A percentile compares a stretch with the other conserved stretches of the same genome.
Conservation (phyloP, 2,113 vertebrate genomes). For the Tautogolabrus adspersus region DNA sequence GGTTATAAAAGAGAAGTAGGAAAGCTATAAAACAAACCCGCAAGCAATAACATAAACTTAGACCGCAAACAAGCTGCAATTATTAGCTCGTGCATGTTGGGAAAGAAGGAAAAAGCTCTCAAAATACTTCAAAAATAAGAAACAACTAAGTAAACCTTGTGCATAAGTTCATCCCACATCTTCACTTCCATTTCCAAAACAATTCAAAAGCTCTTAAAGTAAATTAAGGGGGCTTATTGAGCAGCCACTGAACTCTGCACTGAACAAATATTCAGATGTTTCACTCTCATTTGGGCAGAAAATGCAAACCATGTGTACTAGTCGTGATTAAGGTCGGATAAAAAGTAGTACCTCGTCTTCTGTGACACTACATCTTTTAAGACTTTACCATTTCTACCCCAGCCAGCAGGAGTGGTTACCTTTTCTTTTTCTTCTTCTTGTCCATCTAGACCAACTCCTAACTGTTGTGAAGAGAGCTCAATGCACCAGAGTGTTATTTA, state of each 20-base stretch:
- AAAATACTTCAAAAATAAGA: constrained; percentile 2
- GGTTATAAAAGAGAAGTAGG: not conserved
- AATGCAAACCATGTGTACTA: constrained; percentile 63
- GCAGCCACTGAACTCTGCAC: not conserved
- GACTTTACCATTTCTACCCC: not conserved
- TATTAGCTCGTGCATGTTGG: constrained; percentile 8
- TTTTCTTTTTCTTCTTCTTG: not conserved
- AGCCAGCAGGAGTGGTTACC: not conserved
- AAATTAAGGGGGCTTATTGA: no score
- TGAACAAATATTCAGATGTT: constrained; percentile 46
- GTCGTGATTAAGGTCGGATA: not conserved
- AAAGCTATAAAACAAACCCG: constrained; percentile 24
- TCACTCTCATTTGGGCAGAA: constrained; percentile 47
- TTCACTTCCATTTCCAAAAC: constrained; percentile 2
- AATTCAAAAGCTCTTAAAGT: not conserved
- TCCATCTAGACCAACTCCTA: not conserved
- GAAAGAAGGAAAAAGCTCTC: constrained; percentile 13
- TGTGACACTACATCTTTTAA: no score
- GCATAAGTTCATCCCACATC: not conserved
- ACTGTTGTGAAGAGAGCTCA: not conserved
- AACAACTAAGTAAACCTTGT: not conserved
- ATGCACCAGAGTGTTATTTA: constrained; percentile 32
- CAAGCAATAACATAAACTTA: constrained; percentile 18
- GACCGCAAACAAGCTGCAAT: constrained; percentile 16
- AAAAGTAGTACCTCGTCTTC: not conserved